phyloP scores from a whole-genome alignment of 2,113 vertebrate species.

The Octodon degus region DNA sequence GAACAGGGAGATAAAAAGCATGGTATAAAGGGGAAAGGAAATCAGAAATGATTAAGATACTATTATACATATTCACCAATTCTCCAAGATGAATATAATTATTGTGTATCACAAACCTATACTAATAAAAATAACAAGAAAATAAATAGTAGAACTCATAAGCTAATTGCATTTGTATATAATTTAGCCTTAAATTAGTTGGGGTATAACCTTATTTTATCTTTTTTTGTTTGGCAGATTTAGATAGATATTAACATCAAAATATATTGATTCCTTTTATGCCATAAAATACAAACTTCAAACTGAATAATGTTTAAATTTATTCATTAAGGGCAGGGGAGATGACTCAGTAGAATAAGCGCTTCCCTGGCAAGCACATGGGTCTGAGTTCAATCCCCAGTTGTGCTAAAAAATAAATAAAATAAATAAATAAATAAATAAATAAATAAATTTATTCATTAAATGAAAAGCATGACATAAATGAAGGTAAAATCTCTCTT shows the following conservation, averaged over 20 bases:
- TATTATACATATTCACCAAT: not conserved
- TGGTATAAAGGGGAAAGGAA: not conserved
- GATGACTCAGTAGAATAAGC: no score
- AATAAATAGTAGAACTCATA: not conserved
- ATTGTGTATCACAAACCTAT: not conserved
- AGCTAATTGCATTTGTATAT: not conserved
- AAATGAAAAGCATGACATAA: not conserved
- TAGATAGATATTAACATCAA: not conserved
- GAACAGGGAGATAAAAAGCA: not conserved
- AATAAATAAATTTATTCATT: not conserved
- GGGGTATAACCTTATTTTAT: not conserved
- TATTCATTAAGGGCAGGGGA: not conserved
- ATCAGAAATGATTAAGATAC: not conserved
- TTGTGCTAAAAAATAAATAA: no score
- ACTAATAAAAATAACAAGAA: not conserved
- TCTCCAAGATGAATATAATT: not conserved
- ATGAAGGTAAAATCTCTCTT: not conserved
- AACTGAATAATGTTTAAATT: not conserved
- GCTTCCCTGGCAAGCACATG: no score
- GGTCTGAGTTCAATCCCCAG: no score
- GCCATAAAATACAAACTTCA: slow-evolving; percentile 1
- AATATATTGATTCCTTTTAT: not conserved
- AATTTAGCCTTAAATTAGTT: slow-evolving; percentile 36
- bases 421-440: no score
- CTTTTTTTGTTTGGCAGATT: not conserved